These are phyloP conservation scores for Hanleya hanleyi DNA, from an alignment of 2,888 invertebrate species.

Conservation along the genomic window DNA sequence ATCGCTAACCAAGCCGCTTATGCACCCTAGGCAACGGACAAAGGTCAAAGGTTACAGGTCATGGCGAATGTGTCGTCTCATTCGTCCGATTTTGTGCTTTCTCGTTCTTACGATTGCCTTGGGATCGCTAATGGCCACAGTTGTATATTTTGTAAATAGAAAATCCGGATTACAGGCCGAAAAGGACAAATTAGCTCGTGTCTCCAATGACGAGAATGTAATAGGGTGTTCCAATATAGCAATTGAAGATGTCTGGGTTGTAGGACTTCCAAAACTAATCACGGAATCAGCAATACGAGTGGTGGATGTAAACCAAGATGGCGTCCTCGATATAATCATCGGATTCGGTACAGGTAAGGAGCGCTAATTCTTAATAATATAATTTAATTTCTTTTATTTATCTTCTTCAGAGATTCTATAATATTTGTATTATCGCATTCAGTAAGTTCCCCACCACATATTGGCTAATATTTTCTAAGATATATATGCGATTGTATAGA, in stretches of 20 bases:
- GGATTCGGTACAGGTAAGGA: conserved; percentile 84
- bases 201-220: conserved; percentile 58
- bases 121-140: conserved; percentile 54
- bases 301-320: conserved; percentile 83
- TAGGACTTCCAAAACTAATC: conserved; percentile 81
- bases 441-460: too few species aligned
- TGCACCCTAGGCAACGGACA: conserved; percentile 57
- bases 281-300: conserved; percentile 84
- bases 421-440: too few species aligned
- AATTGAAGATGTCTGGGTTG: conserved; percentile 80
- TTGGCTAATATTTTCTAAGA: too few species aligned
- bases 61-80: conserved; percentile 50
- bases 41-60: conserved; percentile 51
- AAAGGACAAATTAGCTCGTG: neutral
- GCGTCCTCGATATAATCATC: conserved; percentile 82
- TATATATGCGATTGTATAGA: too few species aligned
- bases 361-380: too few species aligned
- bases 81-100: conserved; percentile 55
- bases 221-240: conserved; percentile 79
- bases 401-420: too few species aligned
- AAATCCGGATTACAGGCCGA: conserved; percentile 12
- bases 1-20: conserved; percentile 58
- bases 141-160: conserved; percentile 55
- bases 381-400: too few species aligned
- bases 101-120: conserved; percentile 51